Percentiles rank a stretch among this genome's conserved stretches.
Conservation (phyloP, 2,888 invertebrate genomes). For the Prenolepis imparis region DNA sequence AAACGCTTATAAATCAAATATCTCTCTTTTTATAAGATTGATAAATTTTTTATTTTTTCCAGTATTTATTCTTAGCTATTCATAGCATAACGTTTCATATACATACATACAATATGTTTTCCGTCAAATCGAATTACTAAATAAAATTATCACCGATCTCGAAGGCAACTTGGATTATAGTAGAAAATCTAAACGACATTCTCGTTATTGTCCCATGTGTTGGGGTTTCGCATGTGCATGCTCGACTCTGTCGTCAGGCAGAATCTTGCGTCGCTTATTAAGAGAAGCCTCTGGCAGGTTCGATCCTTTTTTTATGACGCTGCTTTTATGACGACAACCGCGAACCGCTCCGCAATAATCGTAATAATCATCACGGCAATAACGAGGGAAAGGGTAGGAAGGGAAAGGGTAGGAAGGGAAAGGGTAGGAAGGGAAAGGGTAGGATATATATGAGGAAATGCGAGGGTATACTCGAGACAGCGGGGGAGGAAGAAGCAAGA, state of each 20-base stretch:
- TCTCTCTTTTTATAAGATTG: neutral
- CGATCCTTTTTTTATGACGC: constrained; percentile 69
- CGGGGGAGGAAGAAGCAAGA: constrained; percentile 48
- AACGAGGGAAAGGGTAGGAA: constrained; percentile 46
- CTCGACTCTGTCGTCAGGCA: constrained; percentile 20
- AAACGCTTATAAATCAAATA: neutral
- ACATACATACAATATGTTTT: neutral
- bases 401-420: neutral
- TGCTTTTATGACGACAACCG: constrained; percentile 77
- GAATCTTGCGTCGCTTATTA: constrained; percentile 70
- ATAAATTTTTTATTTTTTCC: neutral
- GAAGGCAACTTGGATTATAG: constrained; percentile 6
- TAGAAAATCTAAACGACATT: constrained; percentile 13
- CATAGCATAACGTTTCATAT: too few species aligned
- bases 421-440: too few species aligned
- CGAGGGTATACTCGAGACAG: constrained; percentile 9
- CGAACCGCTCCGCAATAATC: constrained; percentile 78
- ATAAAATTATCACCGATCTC: constrained; percentile 16
- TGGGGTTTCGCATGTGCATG: neutral
- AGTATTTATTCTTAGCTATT: neutral
- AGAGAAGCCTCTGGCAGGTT: constrained; percentile 68
- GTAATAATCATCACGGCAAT: constrained; percentile 79
- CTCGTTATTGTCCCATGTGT: constrained; percentile 1
- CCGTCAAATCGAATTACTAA: constrained; percentile 21
- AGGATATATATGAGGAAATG: constrained; percentile 47